Base-by-base conservation (phyloP, 2,113 vertebrate species). In the Piaya cayana region DNA sequence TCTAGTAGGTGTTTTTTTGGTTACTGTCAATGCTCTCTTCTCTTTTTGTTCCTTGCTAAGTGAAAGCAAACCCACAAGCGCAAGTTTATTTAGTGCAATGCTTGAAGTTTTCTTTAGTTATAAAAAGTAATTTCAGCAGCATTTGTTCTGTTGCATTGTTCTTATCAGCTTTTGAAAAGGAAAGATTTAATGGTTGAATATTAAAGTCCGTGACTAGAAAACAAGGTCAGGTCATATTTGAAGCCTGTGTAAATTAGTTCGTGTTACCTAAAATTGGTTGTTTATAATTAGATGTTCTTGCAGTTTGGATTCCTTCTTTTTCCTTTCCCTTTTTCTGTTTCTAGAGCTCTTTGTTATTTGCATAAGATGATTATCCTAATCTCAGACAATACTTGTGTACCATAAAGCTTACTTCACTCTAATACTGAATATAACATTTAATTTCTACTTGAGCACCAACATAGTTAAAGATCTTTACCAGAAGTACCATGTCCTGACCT, bases 1-100 rank as follows among this genome's bases (percentile, higher is more conserved):
- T 88, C 79, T 77, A 78, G 93, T 90, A 86, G 92, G 95, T 95
- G 94, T 8, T 77, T 92, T 89, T 91, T 94, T 82, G 49, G 87
- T 65, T 67, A 92, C 92, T 94, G 87, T 95, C 94, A 96, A 94
- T 79, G 74, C 94, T 74, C 34, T 92, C 90, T 79, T 92, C 83
- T 88, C 77, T 92, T 78, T 74, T 83, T 83, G 47, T 88, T 80
- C 63, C 88, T 95, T 87, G 89, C 89, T 85, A 92, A 88, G 42
- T 49, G 76, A 88, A 92, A 95, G 84, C 93, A 96, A 96, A 69
- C 94, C 91, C 94, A 97, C 85, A 85, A 59, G 84, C 64, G 77
- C 3, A 26, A 77, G 78, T 29, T 53, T 94, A 95, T 96, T 97
- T 93, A 78, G 92, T 90, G 59, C 25, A 49, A 64, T 64, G 34